Conservation (phyloP, 2,797 vertebrate genomes). For the Myotis pilosus region DNA sequence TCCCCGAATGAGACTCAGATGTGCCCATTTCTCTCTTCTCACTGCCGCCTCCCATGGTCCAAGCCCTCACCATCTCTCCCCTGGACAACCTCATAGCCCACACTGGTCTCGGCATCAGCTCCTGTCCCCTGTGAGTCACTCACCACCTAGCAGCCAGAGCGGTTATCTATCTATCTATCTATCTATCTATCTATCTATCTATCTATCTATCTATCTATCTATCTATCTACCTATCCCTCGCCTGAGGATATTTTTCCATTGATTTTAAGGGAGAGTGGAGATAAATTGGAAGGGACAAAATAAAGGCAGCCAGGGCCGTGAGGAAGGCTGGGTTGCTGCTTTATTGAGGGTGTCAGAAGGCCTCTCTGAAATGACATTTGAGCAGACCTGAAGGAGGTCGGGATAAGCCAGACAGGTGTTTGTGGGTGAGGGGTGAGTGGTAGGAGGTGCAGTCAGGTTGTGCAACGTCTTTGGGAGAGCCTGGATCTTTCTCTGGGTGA, state of each 20-base stretch:
- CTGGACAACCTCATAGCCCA: background rate
- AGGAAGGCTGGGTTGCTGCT: background rate
- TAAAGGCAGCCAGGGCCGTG: background rate
- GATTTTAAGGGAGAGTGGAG: background rate
- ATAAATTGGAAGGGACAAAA: background rate
- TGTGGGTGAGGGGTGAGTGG: background rate
- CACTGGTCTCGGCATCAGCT: background rate
- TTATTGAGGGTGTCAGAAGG: background rate
- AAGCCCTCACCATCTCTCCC: rapidly evolving
- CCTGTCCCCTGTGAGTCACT: background rate
- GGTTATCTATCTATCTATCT: too few relatives aligned
- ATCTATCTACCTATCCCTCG: too few relatives aligned
- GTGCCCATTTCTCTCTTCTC: background rate
- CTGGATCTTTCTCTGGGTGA: background rate
- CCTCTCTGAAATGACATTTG: background rate
- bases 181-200: too few relatives aligned
- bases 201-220: too few relatives aligned
- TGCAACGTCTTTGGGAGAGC: background rate
- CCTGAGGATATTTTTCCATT: too few relatives aligned
- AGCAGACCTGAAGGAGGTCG: background rate
- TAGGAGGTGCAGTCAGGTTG: background rate
- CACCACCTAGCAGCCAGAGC: background rate
- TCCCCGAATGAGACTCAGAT: background rate
- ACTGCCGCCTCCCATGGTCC: rapidly evolving
- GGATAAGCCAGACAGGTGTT: background rate